These are phyloP conservation scores for Coelopa pilipes DNA, from an alignment of 2,888 invertebrate species.

Conservation along the genomic window DNA sequence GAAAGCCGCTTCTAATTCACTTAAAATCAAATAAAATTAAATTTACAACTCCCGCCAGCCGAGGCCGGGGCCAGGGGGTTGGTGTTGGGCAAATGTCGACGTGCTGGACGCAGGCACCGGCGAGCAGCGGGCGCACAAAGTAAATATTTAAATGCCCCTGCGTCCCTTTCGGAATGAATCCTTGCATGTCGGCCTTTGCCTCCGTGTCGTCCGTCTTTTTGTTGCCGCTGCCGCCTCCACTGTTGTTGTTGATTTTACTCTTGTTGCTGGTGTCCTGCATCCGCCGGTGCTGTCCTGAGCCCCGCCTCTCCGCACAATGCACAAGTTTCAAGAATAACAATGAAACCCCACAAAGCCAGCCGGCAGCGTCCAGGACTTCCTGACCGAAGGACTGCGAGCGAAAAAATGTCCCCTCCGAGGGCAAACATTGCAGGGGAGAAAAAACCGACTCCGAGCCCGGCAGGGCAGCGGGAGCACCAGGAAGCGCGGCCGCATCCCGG, in stretches of 20 bases:
- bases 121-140: not conserved
- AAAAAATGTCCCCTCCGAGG: not conserved
- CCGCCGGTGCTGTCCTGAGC: not conserved
- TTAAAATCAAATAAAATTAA: conserved; percentile 47
- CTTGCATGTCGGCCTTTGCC: conserved; percentile 23
- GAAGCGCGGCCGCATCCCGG: not conserved
- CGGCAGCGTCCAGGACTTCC: not conserved
- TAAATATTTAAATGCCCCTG: conserved; percentile 25
- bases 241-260: not conserved
- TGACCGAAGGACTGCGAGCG: not conserved
- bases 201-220: conserved; percentile 3
- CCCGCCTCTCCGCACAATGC: not conserved
- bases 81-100: conserved; percentile 24
- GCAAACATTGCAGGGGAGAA: not conserved
- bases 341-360: conserved; percentile 21
- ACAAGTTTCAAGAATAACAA: conserved; percentile 25
- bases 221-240: not conserved
- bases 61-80: not conserved
- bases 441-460: conserved; percentile 6
- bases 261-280: not conserved
- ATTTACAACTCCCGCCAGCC: conserved; percentile 29
- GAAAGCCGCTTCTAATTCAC: conserved; percentile 44
- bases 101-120: not conserved
- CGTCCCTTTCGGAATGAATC: not conserved
- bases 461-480: not conserved